These are phyloP conservation scores for Leptestheria dahalacensis DNA, from an alignment of 1,140 invertebrate species.

Conservation along the genomic window DNA sequence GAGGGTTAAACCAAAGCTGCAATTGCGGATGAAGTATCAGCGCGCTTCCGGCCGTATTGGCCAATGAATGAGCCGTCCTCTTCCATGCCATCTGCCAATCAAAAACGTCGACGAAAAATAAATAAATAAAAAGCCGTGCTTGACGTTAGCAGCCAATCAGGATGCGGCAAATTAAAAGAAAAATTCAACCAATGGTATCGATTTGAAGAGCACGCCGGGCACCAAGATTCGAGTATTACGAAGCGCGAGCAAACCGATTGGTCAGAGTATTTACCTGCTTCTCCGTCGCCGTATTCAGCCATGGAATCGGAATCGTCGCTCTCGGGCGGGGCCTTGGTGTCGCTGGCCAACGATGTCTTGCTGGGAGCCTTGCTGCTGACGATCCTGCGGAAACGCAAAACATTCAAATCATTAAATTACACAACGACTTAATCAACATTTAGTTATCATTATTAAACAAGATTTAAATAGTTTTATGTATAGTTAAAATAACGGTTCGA, in stretches of 20 bases:
- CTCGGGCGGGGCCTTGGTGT: constrained; percentile 62
- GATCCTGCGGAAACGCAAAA: constrained; percentile 6
- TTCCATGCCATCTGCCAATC: constrained; percentile 63
- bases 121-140: constrained; percentile 10
- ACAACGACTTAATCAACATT: too few relatives aligned
- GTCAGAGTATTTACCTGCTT: constrained; percentile 53
- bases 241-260: too few relatives aligned
- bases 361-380: constrained; percentile 22
- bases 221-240: too few relatives aligned
- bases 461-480: too few relatives aligned
- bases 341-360: constrained; percentile 51
- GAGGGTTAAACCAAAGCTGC: constrained; percentile 25
- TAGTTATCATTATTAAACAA: too few relatives aligned
- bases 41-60: constrained; percentile 58
- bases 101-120: neutral
- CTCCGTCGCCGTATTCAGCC: constrained; percentile 94
- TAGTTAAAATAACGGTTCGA: too few relatives aligned
- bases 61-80: constrained; percentile 98
- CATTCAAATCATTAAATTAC: too few relatives aligned
- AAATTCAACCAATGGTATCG: constrained; percentile 17
- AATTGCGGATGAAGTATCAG: constrained; percentile 47
- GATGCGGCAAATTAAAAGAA: constrained; percentile 14
- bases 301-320: constrained; percentile 89
- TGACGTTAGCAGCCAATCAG: neutral
- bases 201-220: too few relatives aligned